Percentiles rank a stretch among this genome's conserved stretches.
phyloP scores from a whole-genome alignment of 1,140 invertebrate species.

The Hyphantria cunea region DNA sequence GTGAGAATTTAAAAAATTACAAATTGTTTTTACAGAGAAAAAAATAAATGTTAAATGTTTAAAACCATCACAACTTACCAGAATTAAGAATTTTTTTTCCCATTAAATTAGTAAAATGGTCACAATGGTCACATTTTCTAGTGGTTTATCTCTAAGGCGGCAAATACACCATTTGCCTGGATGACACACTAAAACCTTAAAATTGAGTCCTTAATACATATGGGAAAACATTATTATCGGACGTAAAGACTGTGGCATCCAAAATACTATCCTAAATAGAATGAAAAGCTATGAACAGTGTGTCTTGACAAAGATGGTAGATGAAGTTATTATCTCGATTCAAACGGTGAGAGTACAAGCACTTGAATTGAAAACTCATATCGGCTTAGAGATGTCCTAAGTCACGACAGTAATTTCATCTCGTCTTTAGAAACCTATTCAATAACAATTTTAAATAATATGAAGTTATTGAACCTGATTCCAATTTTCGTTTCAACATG shows the following conservation, averaged over 20 bases:
- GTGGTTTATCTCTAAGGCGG: too few relatives aligned
- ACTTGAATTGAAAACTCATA: slow-evolving; percentile 22
- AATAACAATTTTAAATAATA: slow-evolving; percentile 15
- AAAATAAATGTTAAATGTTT: too few relatives aligned
- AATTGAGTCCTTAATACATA: not conserved
- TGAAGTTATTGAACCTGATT: slow-evolving; percentile 8
- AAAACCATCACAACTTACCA: too few relatives aligned
- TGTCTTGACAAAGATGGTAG: slow-evolving; percentile 8
- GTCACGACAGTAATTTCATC: slow-evolving; percentile 8
- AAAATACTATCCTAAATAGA: too few relatives aligned
- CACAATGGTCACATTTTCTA: too few relatives aligned
- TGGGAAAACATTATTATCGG: not conserved
- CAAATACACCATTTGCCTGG: too few relatives aligned
- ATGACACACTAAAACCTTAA: too few relatives aligned
- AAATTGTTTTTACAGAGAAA: too few relatives aligned
- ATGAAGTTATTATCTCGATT: slow-evolving; percentile 6
- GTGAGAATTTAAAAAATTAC: too few relatives aligned
- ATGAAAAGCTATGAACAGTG: not conserved
- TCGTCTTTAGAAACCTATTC: slow-evolving; percentile 22
- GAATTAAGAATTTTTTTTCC: too few relatives aligned
- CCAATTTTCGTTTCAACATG: slow-evolving; percentile 3
- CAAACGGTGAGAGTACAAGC: not conserved
- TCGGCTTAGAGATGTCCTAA: slow-evolving; percentile 3
- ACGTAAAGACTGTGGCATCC: not conserved
- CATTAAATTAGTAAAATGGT: too few relatives aligned